These are phyloP conservation scores for Aegypius monachus DNA, from an alignment of 2,113 vertebrate species.

Conservation along the genomic window DNA sequence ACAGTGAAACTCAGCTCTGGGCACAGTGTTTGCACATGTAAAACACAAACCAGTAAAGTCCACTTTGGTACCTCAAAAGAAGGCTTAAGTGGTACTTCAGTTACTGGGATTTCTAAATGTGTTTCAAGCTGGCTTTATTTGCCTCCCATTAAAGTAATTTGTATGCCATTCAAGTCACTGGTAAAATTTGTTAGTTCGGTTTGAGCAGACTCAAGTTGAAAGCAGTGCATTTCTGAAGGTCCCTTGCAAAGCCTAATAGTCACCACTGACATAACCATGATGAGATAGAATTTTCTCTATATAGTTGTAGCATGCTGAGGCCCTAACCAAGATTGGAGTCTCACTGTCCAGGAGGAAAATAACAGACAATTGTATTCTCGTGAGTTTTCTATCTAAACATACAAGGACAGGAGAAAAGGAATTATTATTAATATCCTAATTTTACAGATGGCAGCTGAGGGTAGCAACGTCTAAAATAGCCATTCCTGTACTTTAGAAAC, in stretches of 20 bases:
- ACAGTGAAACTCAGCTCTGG: background rate
- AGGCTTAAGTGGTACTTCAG: background rate
- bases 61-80: background rate
- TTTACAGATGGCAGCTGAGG: background rate
- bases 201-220: background rate
- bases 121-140: background rate
- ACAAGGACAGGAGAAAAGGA: background rate
- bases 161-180: background rate
- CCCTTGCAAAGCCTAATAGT: background rate
- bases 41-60: background rate
- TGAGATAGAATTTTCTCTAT: background rate
- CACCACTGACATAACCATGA: background rate
- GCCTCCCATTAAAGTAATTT: background rate
- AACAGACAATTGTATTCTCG: background rate
- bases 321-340: background rate
- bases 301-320: background rate
- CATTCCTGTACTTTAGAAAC: background rate
- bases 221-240: background rate
- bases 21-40: rapidly evolving
- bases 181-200: background rate
- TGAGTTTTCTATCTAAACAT: background rate
- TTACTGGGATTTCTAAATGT: background rate
- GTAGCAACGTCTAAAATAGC: background rate
- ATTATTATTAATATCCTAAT: background rate
- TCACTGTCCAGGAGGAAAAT: background rate